A percentile compares a stretch with the other conserved stretches of the same genome.
Evolutionary conservation across 2,888 invertebrate genomes (phyloP).

Genomic region (Boloria selene): DNA sequence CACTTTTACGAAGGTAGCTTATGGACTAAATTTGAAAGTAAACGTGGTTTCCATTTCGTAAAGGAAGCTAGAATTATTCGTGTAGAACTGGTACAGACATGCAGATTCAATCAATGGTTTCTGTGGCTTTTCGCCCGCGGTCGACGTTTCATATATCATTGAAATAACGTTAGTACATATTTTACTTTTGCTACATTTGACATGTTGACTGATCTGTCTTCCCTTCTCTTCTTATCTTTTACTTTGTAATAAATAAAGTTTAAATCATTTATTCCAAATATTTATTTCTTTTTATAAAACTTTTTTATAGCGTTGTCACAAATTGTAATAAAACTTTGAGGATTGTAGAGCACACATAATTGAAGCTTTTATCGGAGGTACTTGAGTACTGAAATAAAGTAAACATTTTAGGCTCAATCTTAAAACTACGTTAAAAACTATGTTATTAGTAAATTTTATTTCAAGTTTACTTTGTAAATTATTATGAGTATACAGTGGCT

Average conservation of each 20-base stretch:
- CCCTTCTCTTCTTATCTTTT: not conserved
- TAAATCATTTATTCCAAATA: not conserved
- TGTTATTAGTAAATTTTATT: no score
- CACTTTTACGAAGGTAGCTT: not conserved
- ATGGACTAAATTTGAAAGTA: not conserved
- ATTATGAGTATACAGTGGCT: constrained; percentile 1
- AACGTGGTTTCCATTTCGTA: constrained; percentile 13
- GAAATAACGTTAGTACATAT: constrained; percentile 35
- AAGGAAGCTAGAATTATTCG: not conserved
- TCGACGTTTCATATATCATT: constrained; percentile 45
- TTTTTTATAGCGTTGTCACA: no score
- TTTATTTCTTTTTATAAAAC: not conserved
- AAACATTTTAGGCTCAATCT: no score
- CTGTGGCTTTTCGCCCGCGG: constrained; percentile 41
- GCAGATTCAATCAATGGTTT: constrained; percentile 47
- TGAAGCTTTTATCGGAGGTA: no score
- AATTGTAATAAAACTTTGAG: no score
- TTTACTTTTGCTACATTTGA: constrained; percentile 25
- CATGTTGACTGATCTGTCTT: constrained; percentile 10
- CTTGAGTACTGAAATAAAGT: no score
- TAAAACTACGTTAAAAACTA: no score
- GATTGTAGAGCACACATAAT: no score
- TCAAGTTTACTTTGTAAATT: no score
- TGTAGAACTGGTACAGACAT: constrained; percentile 20
- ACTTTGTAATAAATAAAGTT: not conserved